Evolutionary conservation across 30 jellyfish, hydroid and myxozoan genomes (phyloP).

Genomic region (Rhopilema esculentum): DNA sequence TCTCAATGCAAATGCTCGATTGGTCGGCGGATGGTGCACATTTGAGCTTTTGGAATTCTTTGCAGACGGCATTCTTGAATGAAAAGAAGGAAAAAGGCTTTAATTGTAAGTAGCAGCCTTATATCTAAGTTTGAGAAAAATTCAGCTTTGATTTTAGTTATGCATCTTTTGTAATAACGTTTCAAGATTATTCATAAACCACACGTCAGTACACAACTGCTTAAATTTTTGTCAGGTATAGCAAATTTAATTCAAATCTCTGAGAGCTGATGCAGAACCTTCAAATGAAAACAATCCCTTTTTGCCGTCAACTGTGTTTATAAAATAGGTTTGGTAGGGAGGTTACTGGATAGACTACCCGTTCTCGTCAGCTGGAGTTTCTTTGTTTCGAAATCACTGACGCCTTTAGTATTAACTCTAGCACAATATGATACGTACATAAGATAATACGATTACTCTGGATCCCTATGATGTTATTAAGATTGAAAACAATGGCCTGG

Average conservation of each 20-base stretch:
- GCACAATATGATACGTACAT: neutral
- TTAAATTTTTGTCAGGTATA: too few species aligned
- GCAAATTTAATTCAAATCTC: too few species aligned
- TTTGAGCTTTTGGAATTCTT: constrained; percentile 41
- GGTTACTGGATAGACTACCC: neutral
- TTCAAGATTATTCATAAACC: too few species aligned
- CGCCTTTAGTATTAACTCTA: neutral
- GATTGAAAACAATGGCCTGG: neutral
- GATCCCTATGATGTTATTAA: neutral
- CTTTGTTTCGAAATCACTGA: neutral
- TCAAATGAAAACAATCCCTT: too few species aligned
- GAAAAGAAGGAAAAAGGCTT: neutral
- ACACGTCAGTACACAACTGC: too few species aligned
- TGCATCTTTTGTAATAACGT: too few species aligned
- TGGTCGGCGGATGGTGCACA: constrained; percentile 73
- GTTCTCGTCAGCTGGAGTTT: neutral
- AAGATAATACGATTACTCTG: neutral
- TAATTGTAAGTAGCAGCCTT: neutral
- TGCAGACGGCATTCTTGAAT: constrained; percentile 70
- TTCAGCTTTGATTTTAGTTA: too few species aligned
- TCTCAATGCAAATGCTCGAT: constrained; percentile 78
- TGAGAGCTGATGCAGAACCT: too few species aligned
- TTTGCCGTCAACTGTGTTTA: too few species aligned
- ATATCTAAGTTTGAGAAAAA: neutral
- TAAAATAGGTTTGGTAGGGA: neutral